Base-by-base conservation (phyloP, 2,113 vertebrate species). In the Dasyornis broadbenti region DNA sequence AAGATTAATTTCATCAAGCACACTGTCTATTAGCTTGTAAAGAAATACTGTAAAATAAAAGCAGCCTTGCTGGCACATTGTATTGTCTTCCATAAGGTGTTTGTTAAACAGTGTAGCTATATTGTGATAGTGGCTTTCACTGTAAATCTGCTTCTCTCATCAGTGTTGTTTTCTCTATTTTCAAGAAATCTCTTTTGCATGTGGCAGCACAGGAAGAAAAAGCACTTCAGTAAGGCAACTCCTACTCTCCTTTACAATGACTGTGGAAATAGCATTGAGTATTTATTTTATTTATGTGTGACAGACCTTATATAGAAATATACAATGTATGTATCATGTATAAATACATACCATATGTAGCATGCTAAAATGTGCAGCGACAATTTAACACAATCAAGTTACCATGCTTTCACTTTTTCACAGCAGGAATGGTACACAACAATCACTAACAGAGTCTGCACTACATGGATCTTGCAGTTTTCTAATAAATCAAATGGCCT, bases 401-500 rank as follows among this genome's bases (percentile, higher is more conserved):
- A 52, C 66, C 35, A 52, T 0, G 1, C 47, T 70, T 70, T 60
- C 42, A 21, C 19, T 66, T 79, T 64, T 77, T 72, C 88, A 77
- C 40, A 72, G 78, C 5, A 35, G 75, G 31, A 73, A 89, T 14
- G 10, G 70, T 19, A 42, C 33, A 49, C 30, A 70, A 24, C 24
- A 30, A 50, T n/a, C 27, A 49, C 31, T 86, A 87, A 56, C 26
- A 50, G 33, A 72, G 35, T 28, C 70, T 82, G n/a, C 6, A 3
- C 40, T 59, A 65, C 30, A 23, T 6, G 17, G 42, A 90, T 52
- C 57, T 82, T 53, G 24, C 40, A 60, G 60, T 60, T 92, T 77
- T 70, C 68, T 90, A 86, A 95, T 86, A 95, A 95, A 93, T 82
- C 75, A 73, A 63, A 81, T 42, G 78, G 61, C 49, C 53, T 70